Base-by-base conservation (phyloP, 1,140 invertebrate genomes). In the Calycopis cecrops region DNA sequence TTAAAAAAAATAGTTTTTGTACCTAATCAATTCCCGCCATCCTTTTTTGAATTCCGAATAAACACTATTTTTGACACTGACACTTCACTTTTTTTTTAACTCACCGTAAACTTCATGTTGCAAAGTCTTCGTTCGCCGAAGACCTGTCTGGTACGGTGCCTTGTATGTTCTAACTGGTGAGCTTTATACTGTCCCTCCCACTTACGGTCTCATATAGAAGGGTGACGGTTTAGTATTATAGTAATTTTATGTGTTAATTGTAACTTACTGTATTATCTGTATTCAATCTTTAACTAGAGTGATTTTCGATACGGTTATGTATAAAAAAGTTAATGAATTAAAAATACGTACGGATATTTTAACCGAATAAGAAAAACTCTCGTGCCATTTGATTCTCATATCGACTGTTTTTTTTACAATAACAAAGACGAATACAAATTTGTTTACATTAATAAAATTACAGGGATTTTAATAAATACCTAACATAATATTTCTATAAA, bases 71-170 rank as follows among this genome's bases (percentile, higher is more conserved):
- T 49, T 33, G 52, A 67, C 68, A 71, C 60, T 65, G 57, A 53
- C 73, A 76, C 71, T 71, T 59, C 62, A 65, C 58, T 61, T 52
- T 48, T 28, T n/a, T 52, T 56, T 53, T 52, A 60, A 85, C 82
- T 85, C 74, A 85, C 82, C 82, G 73, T 71, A 57, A 73, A 68
- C 80, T 85, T 85, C 82, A 85, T 85, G 77, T 80, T 84, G 82
- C 70, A 57, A 64, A 64, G 79, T 85, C 82, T 82, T 73, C 79
- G 76, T 70, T 63, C 55, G 76, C 71, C 82, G 82, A 84, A 84
- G 82, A 85, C 82, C 78, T 75, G 76, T 80, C 81, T 77, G 79
- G 73, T 82, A 70, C 55, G 63, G 67, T 59, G 60, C 53, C 18
- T 64, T 60, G 59, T 60, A 56, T 60, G 35, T 55, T 64, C 48